These are phyloP conservation scores for Callinectes sapidus DNA, from an alignment of 2,888 invertebrate species.

Conservation along the genomic window DNA sequence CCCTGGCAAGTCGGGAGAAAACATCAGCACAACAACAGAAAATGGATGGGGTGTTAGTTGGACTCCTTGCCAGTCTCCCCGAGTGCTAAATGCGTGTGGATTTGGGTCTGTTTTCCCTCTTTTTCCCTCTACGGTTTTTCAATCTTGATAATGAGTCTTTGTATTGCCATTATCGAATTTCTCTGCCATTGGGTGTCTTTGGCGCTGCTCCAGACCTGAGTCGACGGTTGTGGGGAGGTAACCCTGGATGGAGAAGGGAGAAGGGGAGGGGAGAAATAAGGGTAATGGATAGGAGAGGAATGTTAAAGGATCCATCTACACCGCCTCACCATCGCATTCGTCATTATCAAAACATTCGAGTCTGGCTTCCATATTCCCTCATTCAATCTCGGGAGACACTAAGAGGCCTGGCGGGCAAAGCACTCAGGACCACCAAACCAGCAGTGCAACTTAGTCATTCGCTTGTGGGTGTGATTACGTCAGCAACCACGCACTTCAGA, in stretches of 20 bases:
- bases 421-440: neutral
- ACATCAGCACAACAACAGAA: neutral
- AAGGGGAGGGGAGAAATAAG: neutral
- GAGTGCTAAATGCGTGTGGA: neutral
- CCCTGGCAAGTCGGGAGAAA: neutral
- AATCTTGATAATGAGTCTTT: constrained; percentile 37
- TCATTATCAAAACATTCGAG: neutral
- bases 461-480: neutral
- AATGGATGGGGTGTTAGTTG: neutral
- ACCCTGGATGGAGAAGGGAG: neutral
- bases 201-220: constrained; percentile 4
- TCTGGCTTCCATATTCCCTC: neutral
- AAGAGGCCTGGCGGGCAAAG: neutral
- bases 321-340: neutral
- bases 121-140: neutral
- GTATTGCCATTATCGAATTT: constrained; percentile 35
- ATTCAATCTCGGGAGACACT: neutral
- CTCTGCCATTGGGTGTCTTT: neutral
- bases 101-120: neutral
- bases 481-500: neutral
- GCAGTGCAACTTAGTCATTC: neutral
- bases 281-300: neutral
- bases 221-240: neutral
- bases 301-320: constrained; percentile 18
- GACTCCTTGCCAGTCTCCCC: neutral